Evolutionary conservation across 1,140 invertebrate genomes (phyloP), one percentile per base, ranked within the genome.

Genomic region (Lycorma delicatula): DNA sequence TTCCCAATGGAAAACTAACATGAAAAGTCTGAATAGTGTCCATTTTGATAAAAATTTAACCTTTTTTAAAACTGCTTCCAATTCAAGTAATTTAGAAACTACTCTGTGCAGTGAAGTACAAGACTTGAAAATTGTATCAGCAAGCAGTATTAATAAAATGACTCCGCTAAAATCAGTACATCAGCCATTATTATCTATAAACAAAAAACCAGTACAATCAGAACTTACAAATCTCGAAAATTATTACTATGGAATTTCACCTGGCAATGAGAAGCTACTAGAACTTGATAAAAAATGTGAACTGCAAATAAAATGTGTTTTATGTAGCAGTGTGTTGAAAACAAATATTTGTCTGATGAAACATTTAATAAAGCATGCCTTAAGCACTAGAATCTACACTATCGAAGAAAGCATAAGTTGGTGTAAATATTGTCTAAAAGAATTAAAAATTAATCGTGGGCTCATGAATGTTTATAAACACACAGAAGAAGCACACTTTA

Each of bases 351-450:
- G 79, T 38, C 74, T 90, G 1, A 82, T 85, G 76, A 75, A 77
- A 7, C 87, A 91, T 68, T 69, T 89, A 57, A 81, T 83, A 44
- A 72, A 70, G 4, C 87, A 91, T 67, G 68, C 71, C 4, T 72
- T 73, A 29, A 69, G 66, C 22, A 68, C 67, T 13, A 73, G 74
- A 69, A 64, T 20, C 28, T 53, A 28, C 54, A 48, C n/a, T 31
- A 16, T 63, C 46, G 18, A 18, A 59, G 23, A 23, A 59, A 49
- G 36, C 56, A 13, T 18, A 50, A 31, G n/a, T n/a, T n/a, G n/a
- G n/a, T 63, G 61, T 56, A 50, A 54, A 12, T 71, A 67, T 44
- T 72, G 71, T 56, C 54, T 71, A 5, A 69, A 68, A 38, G 62
- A 63, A 20, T 63, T 69, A 49, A 27, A 60, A 3, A 47, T 62